Evolutionary conservation across 1,140 invertebrate species (phyloP), one percentile per base, ranked within the genome.

Genomic region (Leptinotarsa undecemlineata): DNA sequence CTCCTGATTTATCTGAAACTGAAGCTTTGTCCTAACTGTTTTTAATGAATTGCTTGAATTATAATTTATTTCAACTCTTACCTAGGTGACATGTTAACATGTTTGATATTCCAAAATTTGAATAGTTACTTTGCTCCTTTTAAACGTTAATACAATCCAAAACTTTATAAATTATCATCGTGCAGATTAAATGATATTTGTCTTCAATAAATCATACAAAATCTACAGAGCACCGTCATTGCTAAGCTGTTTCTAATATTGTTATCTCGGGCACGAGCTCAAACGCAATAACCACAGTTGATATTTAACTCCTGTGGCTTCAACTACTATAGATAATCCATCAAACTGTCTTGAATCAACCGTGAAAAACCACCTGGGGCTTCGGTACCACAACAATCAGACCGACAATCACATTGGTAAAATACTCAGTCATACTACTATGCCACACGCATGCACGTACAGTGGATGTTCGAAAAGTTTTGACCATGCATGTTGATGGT

Each of bases 391-490:
- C n/a, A 57, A 57, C 51, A 57, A 19, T 19, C 51, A 57, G 51
- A 57, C 51, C 51, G 51, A 57, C 51, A 57, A 57, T 57, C 51
- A 57, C 51, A 57, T 57, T 57, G 51, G 51, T 57, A 57, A 57
- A 57, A 57, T 57, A 57, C 51, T 57, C 51, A 57, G 51, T 57
- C 51, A 57, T 57, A 57, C 51, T 57, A 8, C 51, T 19, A 57
- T 57, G n/a, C 51, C 51, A 57, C 51, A 57, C 51, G n/a, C 51
- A 57, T 17, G 5, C 51, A 57, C 51, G n/a, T 17, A 57, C 51
- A 57, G 51, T 42, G 33, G 33, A 42, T 42, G 33, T 42, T 42
- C 33, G 8, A 42, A 42, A 42, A 42, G 33, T 42, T 42, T 42
- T 11, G 8, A 42, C 33, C 33, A 42, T 42, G 33, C 33, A 42